Percentiles rank a stretch among this genome's conserved stretches.
phyloP scores from a whole-genome alignment of 2,888 invertebrate genomes.

The Ophioninae sp. region DNA sequence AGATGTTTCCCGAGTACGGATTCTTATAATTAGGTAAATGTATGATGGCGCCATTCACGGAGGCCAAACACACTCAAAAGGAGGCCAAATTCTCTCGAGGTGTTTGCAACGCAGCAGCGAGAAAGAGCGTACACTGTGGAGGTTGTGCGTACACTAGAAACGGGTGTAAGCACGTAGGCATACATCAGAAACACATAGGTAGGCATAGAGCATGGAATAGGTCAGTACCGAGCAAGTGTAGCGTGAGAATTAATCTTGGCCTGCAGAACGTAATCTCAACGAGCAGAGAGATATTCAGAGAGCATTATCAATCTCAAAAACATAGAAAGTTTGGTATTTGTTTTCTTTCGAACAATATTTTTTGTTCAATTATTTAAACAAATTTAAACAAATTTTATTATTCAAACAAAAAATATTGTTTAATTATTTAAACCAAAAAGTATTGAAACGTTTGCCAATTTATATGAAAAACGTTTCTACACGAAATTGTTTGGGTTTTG shows the following conservation, averaged over 20 bases:
- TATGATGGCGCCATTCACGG: conserved; percentile 66
- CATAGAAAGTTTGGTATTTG: conserved; percentile 33
- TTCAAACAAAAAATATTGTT: not conserved
- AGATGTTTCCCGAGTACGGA: conserved; percentile 41
- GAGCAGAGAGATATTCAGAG: conserved; percentile 13
- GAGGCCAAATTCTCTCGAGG: conserved; percentile 69
- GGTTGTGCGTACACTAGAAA: not conserved
- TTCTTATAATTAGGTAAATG: conserved; percentile 69
- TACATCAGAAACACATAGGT: conserved; percentile 17
- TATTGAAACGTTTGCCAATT: too few relatives aligned
- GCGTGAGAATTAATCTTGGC: conserved; percentile 47
- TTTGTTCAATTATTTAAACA: not conserved
- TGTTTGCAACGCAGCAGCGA: conserved; percentile 45
- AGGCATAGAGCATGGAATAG: conserved; percentile 16
- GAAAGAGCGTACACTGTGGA: not conserved
- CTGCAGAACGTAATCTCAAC: conserved; percentile 45
- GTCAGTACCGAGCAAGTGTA: conserved; percentile 10
- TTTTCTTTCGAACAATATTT: conserved; percentile 35
- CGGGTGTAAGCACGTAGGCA: not conserved
- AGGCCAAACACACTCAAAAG: conserved; percentile 63
- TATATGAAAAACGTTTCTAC: too few relatives aligned
- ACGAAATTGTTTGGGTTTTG: too few relatives aligned
- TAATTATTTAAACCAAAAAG: too few relatives aligned
- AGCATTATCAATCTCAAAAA: not conserved
- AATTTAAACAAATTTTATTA: too few relatives aligned